Evolutionary conservation across 1,140 invertebrate species (phyloP), one percentile per base, ranked within the genome.

Genomic region (Zaprionus nigranus): DNA sequence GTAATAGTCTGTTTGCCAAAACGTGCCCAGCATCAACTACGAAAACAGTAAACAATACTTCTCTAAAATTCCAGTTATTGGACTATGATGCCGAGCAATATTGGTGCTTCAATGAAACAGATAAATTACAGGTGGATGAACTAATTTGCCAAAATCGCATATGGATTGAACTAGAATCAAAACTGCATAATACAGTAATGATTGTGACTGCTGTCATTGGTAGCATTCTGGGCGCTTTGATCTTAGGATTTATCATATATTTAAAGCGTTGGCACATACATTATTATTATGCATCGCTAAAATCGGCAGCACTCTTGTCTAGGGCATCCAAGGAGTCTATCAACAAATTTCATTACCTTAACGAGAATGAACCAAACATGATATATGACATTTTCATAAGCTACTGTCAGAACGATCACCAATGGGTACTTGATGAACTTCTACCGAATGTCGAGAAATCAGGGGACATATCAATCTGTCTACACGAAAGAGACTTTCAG

Each of bases 401-500:
- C 3, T 95, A 95, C 69, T 95, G 94, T 78, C 94, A 95, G 38
- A 93, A 94, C 26, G 94, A 95, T 82, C 90, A 94, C 0, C 75
- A 90, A 0, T 95, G 95, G 94, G 94, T 95, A 1, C 71, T 95
- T 20, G 94, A 95, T 59, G 91, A 95, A 24, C 85, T 95, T 0
- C 74, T 95, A 26, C 94, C 94, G 0, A 94, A 95, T 71, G 92
- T 95, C 4, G 95, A 95, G 79, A 91, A 87, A 3, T 91, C 94
- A 13, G 93, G 93, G 30, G 93, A 93, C 63, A 88, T 95, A 62
- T 94, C 93, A 60, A 94, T 95, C 9, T 95, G 95, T 77, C 88
- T 95, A 1, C 95, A 95, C 73, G 95, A 95, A 82, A 92, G 95
- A 65, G 95, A 95, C 69, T 95, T 95, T 91, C 93, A 95, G 93